Conservation (phyloP, 2,888 invertebrate genomes). For the Alsophila aescularia region DNA sequence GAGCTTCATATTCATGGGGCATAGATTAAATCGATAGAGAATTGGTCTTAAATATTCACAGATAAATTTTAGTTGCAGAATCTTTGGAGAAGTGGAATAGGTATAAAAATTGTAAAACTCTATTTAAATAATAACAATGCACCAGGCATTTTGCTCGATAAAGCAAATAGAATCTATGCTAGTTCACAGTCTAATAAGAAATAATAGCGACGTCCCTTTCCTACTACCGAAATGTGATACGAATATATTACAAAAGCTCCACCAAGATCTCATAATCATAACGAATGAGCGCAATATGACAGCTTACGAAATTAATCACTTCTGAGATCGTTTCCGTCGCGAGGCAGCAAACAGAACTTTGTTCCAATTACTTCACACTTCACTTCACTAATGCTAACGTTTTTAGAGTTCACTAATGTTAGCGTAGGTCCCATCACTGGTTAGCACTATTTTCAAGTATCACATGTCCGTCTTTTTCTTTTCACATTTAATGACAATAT, state of each 20-base stretch:
- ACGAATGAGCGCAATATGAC: slow-evolving; percentile 39
- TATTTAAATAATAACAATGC: slow-evolving; percentile 71
- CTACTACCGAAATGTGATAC: slow-evolving; percentile 64
- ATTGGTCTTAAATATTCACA: slow-evolving; percentile 30
- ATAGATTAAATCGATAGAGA: slow-evolving; percentile 33
- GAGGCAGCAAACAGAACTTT: slow-evolving; percentile 63
- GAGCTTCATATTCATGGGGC: slow-evolving; percentile 56
- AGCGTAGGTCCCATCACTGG: slow-evolving; percentile 74
- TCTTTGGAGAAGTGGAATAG: slow-evolving; percentile 59
- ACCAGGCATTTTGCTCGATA: slow-evolving; percentile 64
- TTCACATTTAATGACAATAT: slow-evolving; percentile 79
- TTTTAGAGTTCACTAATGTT: slow-evolving; percentile 67
- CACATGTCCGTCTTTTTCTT: slow-evolving; percentile 82
- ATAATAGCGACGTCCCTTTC: slow-evolving; percentile 62
- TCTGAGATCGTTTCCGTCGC: slow-evolving; percentile 71
- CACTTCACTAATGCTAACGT: slow-evolving; percentile 71
- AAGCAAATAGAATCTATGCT: slow-evolving; percentile 61
- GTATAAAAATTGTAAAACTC: slow-evolving; percentile 69
- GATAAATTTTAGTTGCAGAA: slow-evolving; percentile 41
- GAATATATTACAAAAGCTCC: slow-evolving; percentile 57
- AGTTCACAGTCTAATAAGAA: slow-evolving; percentile 70
- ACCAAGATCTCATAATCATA: slow-evolving; percentile 49
- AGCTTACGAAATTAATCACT: slow-evolving; percentile 49
- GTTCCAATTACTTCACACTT: slow-evolving; percentile 62
- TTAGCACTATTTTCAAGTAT: slow-evolving; percentile 74